A percentile compares a stretch with the other conserved stretches of the same genome.
These are phyloP conservation scores for Cryptotermes secundus DNA, from an alignment of 1,140 invertebrate species.

Conservation along the genomic window DNA sequence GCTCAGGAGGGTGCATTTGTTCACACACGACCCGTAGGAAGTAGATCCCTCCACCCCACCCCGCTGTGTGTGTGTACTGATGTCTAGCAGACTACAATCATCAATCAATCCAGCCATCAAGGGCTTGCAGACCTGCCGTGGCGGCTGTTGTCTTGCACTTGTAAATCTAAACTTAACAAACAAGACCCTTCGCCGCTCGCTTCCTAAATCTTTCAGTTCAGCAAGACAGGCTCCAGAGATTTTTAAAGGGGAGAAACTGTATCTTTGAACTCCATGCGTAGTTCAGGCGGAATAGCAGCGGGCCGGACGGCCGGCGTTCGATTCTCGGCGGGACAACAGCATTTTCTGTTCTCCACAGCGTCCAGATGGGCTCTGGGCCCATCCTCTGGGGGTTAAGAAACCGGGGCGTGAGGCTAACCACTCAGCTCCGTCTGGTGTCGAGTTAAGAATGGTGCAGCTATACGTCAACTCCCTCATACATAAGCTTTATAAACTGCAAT, in stretches of 20 bases:
- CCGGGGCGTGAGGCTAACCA: no score
- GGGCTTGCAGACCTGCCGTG: background rate
- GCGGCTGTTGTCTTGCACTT: background rate
- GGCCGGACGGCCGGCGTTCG: no score
- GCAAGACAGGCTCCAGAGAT: background rate
- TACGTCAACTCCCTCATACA: no score
- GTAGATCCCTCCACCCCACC: background rate
- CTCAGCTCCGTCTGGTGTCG: no score
- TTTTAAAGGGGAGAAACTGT: background rate
- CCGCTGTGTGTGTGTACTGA: background rate
- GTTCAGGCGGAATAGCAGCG: no score
- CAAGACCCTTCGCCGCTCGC: background rate
- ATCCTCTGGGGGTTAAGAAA: no score
- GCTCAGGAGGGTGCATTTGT: background rate
- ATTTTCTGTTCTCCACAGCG: no score
- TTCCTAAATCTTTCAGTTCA: background rate
- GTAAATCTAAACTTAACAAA: slow-evolving; percentile 11
- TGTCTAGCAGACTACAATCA: background rate
- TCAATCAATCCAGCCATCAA: background rate
- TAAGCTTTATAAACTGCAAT: no score
- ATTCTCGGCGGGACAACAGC: no score
- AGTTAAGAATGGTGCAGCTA: no score
- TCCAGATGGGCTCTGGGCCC: no score
- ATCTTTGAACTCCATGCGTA: background rate
- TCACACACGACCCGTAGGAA: background rate